Percentiles rank a stretch among this genome's conserved stretches.
phyloP scores from a whole-genome alignment of 2,113 vertebrate genomes.

The Tetrao urogallus region DNA sequence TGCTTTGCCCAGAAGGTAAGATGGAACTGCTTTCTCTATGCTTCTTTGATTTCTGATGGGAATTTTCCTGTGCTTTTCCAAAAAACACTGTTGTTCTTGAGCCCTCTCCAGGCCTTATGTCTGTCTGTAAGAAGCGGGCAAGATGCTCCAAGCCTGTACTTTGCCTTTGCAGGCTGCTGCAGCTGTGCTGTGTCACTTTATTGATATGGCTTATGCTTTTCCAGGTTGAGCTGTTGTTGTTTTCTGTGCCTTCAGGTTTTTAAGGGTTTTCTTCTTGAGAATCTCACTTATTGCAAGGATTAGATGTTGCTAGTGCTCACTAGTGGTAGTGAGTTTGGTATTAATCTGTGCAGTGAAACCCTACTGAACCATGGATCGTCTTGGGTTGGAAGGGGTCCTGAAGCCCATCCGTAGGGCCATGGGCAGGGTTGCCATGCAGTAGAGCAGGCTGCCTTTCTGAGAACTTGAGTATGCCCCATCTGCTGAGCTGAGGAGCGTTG shows the following conservation, averaged over 20 bases:
- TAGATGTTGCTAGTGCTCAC: neutral
- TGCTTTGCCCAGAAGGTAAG: accelerated
- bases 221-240: neutral
- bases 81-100: accelerated
- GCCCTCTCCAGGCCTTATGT: neutral
- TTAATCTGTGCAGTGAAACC: neutral
- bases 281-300: neutral
- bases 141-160: neutral
- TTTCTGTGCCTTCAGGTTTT: neutral
- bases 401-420: neutral
- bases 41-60: neutral
- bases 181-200: neutral
- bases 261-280: neutral
- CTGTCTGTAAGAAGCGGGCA: neutral
- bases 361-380: neutral
- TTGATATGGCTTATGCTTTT: accelerated
- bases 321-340: neutral
- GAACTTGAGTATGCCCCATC: neutral
- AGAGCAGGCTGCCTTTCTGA: neutral
- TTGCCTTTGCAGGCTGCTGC: neutral
- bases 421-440: neutral
- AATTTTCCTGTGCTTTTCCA: accelerated
- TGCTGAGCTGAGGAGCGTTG: accelerated
- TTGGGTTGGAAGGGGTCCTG: neutral
- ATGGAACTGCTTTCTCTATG: accelerated